A percentile compares a stretch with the other conserved stretches of the same genome.
phyloP scores from a whole-genome alignment of 1,140 invertebrate species.

The Drosophila repleta region DNA sequence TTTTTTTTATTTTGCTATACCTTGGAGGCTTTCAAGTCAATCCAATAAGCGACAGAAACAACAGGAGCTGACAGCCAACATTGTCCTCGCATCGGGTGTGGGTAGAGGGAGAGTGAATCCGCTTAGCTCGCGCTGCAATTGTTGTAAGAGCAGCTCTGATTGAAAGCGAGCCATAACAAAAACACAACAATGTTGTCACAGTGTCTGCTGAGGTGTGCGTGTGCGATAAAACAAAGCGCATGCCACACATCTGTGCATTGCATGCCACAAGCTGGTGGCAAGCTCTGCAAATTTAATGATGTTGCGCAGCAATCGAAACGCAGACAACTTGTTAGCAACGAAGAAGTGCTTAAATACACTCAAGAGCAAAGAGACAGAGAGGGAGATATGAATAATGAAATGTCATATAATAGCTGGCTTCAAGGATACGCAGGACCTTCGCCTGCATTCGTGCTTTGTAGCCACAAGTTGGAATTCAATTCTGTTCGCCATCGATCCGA shows the following conservation, averaged over 20 bases:
- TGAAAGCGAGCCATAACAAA: constrained; percentile 38
- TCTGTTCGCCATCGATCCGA: constrained; percentile 56
- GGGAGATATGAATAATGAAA: constrained; percentile 24
- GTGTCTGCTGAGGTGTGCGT: background rate
- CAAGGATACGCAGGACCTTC: constrained; percentile 8
- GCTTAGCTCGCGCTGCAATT: constrained; percentile 31
- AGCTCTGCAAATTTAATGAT: constrained; percentile 65
- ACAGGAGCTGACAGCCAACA: constrained; percentile 24
- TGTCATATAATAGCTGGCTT: constrained; percentile 28
- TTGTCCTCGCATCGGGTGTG: constrained; percentile 25
- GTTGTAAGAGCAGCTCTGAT: constrained; percentile 31
- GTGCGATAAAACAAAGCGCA: constrained; percentile 14
- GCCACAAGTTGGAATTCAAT: constrained; percentile 54
- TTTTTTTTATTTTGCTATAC: background rate
- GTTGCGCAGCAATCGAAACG: constrained; percentile 33
- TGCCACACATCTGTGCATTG: constrained; percentile 5
- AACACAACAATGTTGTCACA: constrained; percentile 23
- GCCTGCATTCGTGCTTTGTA: constrained; percentile 1
- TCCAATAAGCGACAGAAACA: constrained; percentile 49
- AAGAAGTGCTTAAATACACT: constrained; percentile 27
- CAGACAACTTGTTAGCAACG: constrained; percentile 27
- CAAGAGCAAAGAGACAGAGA: constrained; percentile 6
- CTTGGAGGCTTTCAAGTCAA: constrained; percentile 48
- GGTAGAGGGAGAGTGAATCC: constrained; percentile 9
- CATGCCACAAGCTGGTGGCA: constrained; percentile 11